Evolutionary conservation across 2,888 invertebrate species (phyloP).

Genomic region (Drosophila neotestacea): DNA sequence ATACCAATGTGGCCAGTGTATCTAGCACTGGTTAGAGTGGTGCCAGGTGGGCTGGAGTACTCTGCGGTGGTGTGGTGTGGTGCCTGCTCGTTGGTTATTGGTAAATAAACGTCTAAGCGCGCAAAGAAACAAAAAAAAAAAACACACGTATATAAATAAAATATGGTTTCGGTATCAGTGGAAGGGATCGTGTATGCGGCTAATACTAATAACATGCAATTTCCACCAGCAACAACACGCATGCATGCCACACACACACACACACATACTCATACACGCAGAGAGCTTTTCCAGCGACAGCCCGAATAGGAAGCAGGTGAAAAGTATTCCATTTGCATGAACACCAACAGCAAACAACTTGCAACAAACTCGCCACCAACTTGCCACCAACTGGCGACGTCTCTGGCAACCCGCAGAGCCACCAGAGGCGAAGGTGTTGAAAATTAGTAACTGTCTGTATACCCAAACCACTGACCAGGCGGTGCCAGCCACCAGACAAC

Average conservation of each 20-base stretch:
- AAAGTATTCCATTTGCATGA: slow-evolving; percentile 79
- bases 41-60: slow-evolving; percentile 7
- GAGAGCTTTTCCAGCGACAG: slow-evolving; percentile 27
- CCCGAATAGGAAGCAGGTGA: slow-evolving; percentile 74
- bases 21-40: slow-evolving; percentile 2
- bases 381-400: slow-evolving; percentile 64
- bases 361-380: slow-evolving; percentile 38
- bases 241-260: slow-evolving; percentile 56
- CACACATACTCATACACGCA: slow-evolving; percentile 18
- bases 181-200: slow-evolving; percentile 78
- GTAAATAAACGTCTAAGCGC: slow-evolving; percentile 77
- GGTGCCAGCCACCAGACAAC: slow-evolving; percentile 50
- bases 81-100: slow-evolving; percentile 67
- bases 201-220: slow-evolving; percentile 82
- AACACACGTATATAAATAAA: slow-evolving; percentile 55
- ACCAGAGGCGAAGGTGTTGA: slow-evolving; percentile 70
- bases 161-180: slow-evolving; percentile 78
- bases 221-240: slow-evolving; percentile 67
- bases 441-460: slow-evolving; percentile 72
- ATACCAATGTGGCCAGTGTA: slow-evolving; percentile 30
- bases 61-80: slow-evolving; percentile 8
- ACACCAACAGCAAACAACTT: slow-evolving; percentile 55
- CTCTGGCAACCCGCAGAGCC: slow-evolving; percentile 63
- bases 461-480: slow-evolving; percentile 29
- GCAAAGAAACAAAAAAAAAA: slow-evolving; percentile 40